Base-by-base conservation (phyloP, 2,888 invertebrate species). In the Parnassius smintheus region DNA sequence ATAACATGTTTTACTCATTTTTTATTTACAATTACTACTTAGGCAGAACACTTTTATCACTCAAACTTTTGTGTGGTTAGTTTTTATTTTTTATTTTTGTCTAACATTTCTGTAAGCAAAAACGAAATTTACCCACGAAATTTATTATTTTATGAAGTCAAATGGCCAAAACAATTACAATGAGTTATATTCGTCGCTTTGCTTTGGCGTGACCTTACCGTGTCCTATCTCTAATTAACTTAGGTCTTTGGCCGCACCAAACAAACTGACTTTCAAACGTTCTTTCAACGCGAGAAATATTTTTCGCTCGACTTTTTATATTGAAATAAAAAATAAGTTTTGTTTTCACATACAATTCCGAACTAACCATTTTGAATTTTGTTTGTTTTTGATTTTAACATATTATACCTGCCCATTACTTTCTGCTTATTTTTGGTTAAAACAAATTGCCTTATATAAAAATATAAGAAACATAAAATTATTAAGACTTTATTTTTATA, bases 221-320 rank as follows among this genome's bases (percentile, higher is more conserved):
- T 69, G 86, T 76, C 88, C 87, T 84, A 79, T 81, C 81, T 77
- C 80, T 82, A 85, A 87, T 88, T 82, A 82, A 78, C 77, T 70
- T 68, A 70, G 81, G 81, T 88, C 86, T 81, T 88, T 84, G 88
- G 59, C 86, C 85, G 77, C 65, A 61, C 62, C 76, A 78, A 75
- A 79, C 80, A 75, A 54, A 75, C 77, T 88, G 90, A 88, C 90
- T 86, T 90, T 89, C 85, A 89, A 88, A 87, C 72, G 88, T 72
- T 77, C 86, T 73, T 74, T 74, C 76, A 75, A 79, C 75, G 72
- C 77, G 81, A 81, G 85, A 88, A 87, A 84, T 79, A 78, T 80
- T 83, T 85, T 80, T 81, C 83, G 72, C 75, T 84, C 82, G 80
- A 78, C 81, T 84, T 86, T 83, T 86, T 85, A 78, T 78, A 65